Base-by-base conservation (phyloP, 2,113 vertebrate genomes). In the Sturnira hondurensis region DNA sequence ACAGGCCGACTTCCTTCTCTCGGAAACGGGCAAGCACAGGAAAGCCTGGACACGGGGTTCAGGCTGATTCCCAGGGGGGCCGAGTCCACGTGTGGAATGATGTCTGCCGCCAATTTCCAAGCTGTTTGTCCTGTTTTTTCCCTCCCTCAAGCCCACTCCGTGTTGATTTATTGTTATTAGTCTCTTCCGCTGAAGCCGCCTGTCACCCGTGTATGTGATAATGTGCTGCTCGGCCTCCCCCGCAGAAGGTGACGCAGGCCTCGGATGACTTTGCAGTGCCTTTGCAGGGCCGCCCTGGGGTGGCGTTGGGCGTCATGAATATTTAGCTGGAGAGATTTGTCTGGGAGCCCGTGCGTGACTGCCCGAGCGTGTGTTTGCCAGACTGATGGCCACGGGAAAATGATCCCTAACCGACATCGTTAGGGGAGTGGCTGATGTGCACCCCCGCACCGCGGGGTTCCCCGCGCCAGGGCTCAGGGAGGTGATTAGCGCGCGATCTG, bases 381-480 rank as follows among this genome's bases (percentile, higher is more conserved):
- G 52, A n/a, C 22, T 54, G 81, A 92, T 13, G 80, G 24, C 71
- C 82, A 45, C 68, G 5, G 91, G 68, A 95, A 94, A 94, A 94
- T 86, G 96, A 83, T 45, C 93, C 95, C 56, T 71, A 84, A 96
- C 90, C 82, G 13, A 56, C 87, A 90, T 76, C 24, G 38, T 33
- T 16, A 2, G 2, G 41, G 54, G 43, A 88, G 56, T 28, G 28
- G 38, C 82, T 61, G 12, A 74, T 65, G 56, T 20, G 50, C 38
- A 78, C 92, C n/a, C 93, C 68, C 33, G 24, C 86, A 36, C 73
- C 10, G 0, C 68, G 3, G 95, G 93, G 26, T 36, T n/a, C 43
- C 43, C 19, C 5, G 24, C 8, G 22, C 28, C 77, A 16, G 41
- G 22, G 36, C 56, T 45, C 28, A 7, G 36, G 93, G 89, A 31